phyloP scores from a whole-genome alignment of 1,140 invertebrate genomes.

The Sycobia sp. region DNA sequence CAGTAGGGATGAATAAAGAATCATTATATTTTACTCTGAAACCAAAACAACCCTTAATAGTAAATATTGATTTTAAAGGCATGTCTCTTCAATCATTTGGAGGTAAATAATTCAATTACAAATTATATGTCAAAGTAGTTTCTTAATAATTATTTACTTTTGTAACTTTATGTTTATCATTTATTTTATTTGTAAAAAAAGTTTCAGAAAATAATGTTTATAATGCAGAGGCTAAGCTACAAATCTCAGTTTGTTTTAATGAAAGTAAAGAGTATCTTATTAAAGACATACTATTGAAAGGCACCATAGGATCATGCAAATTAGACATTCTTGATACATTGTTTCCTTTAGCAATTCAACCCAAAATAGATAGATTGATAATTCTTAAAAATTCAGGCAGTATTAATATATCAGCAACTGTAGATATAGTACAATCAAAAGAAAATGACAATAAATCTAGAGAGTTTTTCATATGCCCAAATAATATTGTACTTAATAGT shows the following conservation, averaged over 20 bases:
- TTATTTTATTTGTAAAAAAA: conserved; percentile 8
- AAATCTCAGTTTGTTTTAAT: conserved; percentile 31
- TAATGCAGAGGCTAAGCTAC: conserved; percentile 18
- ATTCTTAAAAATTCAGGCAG: conserved; percentile 46
- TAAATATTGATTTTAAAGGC: conserved; percentile 37
- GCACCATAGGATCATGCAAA: conserved; percentile 45
- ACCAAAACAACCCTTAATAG: conserved; percentile 24
- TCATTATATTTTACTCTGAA: conserved; percentile 23
- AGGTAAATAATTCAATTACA: conserved; percentile 25
- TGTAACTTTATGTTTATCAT: not conserved
- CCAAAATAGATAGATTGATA: conserved; percentile 44
- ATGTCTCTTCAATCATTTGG: conserved; percentile 32
- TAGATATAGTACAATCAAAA: conserved; percentile 27
- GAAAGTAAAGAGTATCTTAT: conserved; percentile 39
- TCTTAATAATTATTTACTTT: not conserved
- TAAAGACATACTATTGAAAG: conserved; percentile 46
- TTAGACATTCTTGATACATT: conserved; percentile 47
- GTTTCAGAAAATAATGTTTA: conserved; percentile 15
- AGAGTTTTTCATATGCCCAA: conserved; percentile 39
- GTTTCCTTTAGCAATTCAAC: conserved; percentile 42
- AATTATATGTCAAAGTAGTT: not conserved
- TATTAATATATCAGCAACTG: conserved; percentile 38
- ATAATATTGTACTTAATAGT: conserved; percentile 39
- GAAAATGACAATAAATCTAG: conserved; percentile 26
- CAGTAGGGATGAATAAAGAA: conserved; percentile 16